Evolutionary conservation across 1,140 invertebrate species (phyloP).

Genomic region (Ridgeia piscesae): DNA sequence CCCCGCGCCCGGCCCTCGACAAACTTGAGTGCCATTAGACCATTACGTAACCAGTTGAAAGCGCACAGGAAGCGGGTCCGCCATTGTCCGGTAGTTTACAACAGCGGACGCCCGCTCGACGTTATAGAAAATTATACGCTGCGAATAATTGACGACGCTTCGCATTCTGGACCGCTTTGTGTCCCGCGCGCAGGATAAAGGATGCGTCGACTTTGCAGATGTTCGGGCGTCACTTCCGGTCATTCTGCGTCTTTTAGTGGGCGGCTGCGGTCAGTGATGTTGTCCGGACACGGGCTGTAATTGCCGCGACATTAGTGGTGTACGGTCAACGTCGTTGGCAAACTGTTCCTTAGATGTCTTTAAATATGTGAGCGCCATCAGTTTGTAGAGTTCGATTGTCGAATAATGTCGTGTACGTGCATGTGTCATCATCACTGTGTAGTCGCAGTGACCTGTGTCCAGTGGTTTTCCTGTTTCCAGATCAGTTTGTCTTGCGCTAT

Average conservation of each 20-base stretch:
- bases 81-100: neutral
- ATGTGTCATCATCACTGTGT: no score
- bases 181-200: neutral
- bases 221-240: neutral
- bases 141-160: neutral
- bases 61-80: neutral
- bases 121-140: conserved; percentile 6
- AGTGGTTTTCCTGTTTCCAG: no score
- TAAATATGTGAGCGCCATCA: neutral
- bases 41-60: neutral
- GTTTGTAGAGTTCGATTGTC: no score
- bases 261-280: neutral
- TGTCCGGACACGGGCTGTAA: neutral
- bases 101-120: neutral
- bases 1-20: neutral
- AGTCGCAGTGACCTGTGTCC: no score
- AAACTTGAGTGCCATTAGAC: neutral
- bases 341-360: conserved; percentile 5
- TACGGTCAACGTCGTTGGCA: neutral
- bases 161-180: neutral
- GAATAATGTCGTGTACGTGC: no score
- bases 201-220: neutral
- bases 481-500: no score
- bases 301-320: neutral
- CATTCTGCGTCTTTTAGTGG: conserved; percentile 4